These are phyloP conservation scores for Choristoneura rosaceana DNA, from an alignment of 2,888 invertebrate species.

Conservation along the genomic window DNA sequence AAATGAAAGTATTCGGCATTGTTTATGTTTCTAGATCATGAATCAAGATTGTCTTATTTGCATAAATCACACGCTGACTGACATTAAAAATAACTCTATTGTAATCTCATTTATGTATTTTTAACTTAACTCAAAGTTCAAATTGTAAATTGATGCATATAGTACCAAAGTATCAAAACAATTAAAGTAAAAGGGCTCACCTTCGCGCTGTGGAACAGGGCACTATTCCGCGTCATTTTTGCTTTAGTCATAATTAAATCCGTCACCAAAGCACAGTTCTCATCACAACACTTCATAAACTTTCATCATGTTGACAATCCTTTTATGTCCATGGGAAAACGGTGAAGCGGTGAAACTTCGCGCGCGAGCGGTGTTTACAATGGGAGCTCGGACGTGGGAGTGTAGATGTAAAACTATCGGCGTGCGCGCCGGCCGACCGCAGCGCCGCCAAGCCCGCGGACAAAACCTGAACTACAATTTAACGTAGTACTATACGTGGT, in stretches of 20 bases:
- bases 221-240: conserved; percentile 84
- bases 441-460: conserved; percentile 66
- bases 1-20: conserved; percentile 51
- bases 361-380: conserved; percentile 75
- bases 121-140: neutral
- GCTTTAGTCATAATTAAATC: conserved; percentile 85
- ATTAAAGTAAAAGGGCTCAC: conserved; percentile 73
- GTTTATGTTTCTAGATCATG: conserved; percentile 46
- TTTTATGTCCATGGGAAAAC: conserved; percentile 63
- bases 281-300: conserved; percentile 67
- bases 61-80: conserved; percentile 57
- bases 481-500: neutral
- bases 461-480: conserved; percentile 67
- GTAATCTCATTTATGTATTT: neutral
- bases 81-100: conserved; percentile 38
- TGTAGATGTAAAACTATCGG: conserved; percentile 61
- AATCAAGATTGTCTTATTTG: conserved; percentile 48
- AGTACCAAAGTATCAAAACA: conserved; percentile 5
- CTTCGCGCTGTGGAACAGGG: conserved; percentile 91
- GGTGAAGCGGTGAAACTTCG: conserved; percentile 57
- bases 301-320: conserved; percentile 68
- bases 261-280: conserved; percentile 68
- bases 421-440: conserved; percentile 60
- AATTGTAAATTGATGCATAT: neutral
- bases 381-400: conserved; percentile 78